Evolutionary conservation across 2,797 vertebrate species (phyloP).

Genomic region (Gambusia yucatana): DNA sequence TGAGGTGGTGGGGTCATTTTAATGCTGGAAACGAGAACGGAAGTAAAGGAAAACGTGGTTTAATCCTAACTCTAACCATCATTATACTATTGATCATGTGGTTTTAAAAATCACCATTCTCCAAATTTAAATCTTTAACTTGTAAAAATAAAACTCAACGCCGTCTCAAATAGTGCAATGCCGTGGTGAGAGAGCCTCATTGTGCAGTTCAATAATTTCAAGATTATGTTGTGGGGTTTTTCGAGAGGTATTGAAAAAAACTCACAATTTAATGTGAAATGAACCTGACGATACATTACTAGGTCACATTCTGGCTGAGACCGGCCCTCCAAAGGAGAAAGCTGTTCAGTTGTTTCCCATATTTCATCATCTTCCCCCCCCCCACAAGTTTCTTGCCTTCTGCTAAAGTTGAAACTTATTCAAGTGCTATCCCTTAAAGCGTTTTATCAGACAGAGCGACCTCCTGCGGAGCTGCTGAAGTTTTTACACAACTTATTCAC

Average conservation of each 20-base stretch:
- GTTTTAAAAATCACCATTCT: background rate
- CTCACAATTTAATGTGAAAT: background rate
- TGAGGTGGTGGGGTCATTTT: background rate
- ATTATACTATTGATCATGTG: background rate
- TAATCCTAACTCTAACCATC: background rate
- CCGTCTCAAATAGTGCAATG: background rate
- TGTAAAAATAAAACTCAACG: background rate
- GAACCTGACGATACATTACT: background rate
- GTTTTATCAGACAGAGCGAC: background rate
- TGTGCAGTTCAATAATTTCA: background rate
- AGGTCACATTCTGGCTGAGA: background rate
- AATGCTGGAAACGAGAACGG: background rate
- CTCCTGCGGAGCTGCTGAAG: background rate
- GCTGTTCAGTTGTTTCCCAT: background rate
- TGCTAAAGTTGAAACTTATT: background rate
- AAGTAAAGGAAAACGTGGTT: background rate
- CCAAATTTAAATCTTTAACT: background rate
- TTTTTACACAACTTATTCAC: slow-evolving; percentile 8
- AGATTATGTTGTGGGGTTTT: background rate
- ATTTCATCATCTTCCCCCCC: background rate
- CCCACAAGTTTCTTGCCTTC: background rate
- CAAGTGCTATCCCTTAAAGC: slow-evolving; percentile 1
- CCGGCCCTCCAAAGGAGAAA: background rate
- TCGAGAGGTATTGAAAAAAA: background rate
- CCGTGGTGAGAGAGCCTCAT: background rate